phyloP scores from a whole-genome alignment of 2,113 vertebrate species.

The Prochilodus magdalenae region DNA sequence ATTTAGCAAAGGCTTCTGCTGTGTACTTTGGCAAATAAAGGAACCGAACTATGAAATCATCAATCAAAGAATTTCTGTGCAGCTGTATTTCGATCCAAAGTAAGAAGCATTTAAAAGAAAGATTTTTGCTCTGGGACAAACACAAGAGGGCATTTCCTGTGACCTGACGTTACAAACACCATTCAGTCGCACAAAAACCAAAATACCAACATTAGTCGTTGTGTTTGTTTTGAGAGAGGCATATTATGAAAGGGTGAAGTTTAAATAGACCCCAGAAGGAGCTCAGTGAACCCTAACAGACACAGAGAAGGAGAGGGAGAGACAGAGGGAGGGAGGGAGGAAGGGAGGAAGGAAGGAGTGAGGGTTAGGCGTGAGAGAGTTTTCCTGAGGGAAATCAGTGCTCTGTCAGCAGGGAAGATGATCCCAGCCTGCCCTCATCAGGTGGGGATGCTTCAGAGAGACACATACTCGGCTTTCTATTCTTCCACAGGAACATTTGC shows the following conservation, averaged over 20 bases:
- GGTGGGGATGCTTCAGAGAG: constrained; percentile 71
- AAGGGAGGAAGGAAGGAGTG: constrained; percentile 11
- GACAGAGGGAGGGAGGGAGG: constrained; percentile 17
- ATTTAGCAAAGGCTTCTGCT: neutral
- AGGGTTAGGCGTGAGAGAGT: constrained; percentile 44
- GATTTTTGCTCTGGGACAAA: constrained; percentile 1
- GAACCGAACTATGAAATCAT: neutral
- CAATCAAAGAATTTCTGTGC: neutral
- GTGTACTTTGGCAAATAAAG: constrained; percentile 2
- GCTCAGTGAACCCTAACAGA: constrained; percentile 48
- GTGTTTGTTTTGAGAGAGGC: constrained; percentile 38
- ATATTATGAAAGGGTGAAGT: constrained; percentile 33
- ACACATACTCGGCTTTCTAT: constrained; percentile 19
- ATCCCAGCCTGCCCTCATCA: constrained; percentile 80
- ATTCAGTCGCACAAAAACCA: neutral
- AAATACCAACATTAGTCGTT: constrained; percentile 37
- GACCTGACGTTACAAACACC: neutral
- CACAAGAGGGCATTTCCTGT: neutral
- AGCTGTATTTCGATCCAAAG: neutral
- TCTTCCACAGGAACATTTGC: constrained; percentile 20
- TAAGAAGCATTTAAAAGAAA: neutral
- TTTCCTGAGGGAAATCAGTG: constrained; percentile 60
- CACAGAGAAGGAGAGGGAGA: constrained; percentile 16
- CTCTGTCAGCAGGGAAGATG: constrained; percentile 65
- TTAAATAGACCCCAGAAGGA: constrained; percentile 41